A percentile compares a stretch with the other conserved stretches of the same genome.
Conservation (phyloP, 2,113 vertebrate genomes). For the Bagarius yarrelli region DNA sequence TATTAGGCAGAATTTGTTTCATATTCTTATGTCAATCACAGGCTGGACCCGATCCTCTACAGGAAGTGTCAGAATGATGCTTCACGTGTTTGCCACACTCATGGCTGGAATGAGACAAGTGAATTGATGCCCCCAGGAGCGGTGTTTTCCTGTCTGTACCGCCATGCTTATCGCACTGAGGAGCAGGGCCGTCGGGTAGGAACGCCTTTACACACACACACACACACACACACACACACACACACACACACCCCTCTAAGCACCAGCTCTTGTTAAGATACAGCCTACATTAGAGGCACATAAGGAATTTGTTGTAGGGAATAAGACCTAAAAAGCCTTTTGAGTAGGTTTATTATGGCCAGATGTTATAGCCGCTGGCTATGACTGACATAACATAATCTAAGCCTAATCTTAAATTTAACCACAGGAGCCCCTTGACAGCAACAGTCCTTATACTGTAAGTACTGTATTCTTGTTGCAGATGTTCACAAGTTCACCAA, state of each 20-base stretch:
- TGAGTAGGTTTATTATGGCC: background rate
- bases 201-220: background rate
- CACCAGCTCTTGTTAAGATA: background rate
- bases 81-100: slow-evolving; percentile 89
- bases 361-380: background rate
- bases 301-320: background rate
- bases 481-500: background rate
- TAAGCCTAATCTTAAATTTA: slow-evolving; percentile 31
- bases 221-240: background rate
- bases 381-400: background rate
- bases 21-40: slow-evolving; percentile 48
- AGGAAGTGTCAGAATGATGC: slow-evolving; percentile 95
- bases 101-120: slow-evolving; percentile 93
- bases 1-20: no score
- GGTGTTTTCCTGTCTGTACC: slow-evolving; percentile 93
- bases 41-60: slow-evolving; percentile 89
- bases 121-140: slow-evolving; percentile 91
- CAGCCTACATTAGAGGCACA: background rate
- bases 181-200: slow-evolving; percentile 89
- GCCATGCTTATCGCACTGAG: slow-evolving; percentile 92
- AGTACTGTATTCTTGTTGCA: slow-evolving; percentile 29
- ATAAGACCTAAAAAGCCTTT: background rate
- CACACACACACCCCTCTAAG: background rate
- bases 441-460: slow-evolving; percentile 12
- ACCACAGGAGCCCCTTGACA: slow-evolving; percentile 29